Evolutionary conservation across 92 coral and sea anemone genomes (phyloP).

Genomic region (Siderastrea siderea): DNA sequence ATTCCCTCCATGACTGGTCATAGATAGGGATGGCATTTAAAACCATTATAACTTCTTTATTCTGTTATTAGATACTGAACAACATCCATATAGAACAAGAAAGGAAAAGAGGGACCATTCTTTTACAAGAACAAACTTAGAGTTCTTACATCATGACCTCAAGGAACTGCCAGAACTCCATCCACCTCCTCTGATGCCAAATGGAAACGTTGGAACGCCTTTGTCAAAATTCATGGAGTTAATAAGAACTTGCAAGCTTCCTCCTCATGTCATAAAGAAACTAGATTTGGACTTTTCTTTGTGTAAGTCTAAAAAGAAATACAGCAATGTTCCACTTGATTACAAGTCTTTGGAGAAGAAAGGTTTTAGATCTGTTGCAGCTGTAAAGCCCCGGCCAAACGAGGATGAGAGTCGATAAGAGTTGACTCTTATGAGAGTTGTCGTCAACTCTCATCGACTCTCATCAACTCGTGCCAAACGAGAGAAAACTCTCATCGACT

Average conservation of each 20-base stretch:
- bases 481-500: too few relatives aligned
- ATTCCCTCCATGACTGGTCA: too few relatives aligned
- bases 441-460: too few relatives aligned
- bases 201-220: conserved; percentile 98
- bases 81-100: conserved; percentile 72
- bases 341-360: conserved; percentile 61
- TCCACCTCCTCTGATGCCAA: conserved; percentile 98
- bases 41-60: background rate
- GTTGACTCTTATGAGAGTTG: too few relatives aligned
- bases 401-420: too few relatives aligned
- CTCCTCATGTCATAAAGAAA: conserved; percentile 91
- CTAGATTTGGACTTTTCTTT: conserved; percentile 88
- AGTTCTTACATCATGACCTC: conserved; percentile 82
- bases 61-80: conserved; percentile 11
- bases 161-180: conserved; percentile 83
- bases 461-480: too few relatives aligned
- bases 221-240: conserved; percentile 74
- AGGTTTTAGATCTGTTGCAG: background rate
- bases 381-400: too few relatives aligned
- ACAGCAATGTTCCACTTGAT: conserved; percentile 95
- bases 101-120: conserved; percentile 60
- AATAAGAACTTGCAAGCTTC: conserved; percentile 91
- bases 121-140: conserved; percentile 67
- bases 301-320: conserved; percentile 78
- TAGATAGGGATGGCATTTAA: background rate